Percentiles rank a stretch among this genome's conserved stretches.
phyloP scores from a whole-genome alignment of 2,888 invertebrate genomes.

The Thera obeliscata region DNA sequence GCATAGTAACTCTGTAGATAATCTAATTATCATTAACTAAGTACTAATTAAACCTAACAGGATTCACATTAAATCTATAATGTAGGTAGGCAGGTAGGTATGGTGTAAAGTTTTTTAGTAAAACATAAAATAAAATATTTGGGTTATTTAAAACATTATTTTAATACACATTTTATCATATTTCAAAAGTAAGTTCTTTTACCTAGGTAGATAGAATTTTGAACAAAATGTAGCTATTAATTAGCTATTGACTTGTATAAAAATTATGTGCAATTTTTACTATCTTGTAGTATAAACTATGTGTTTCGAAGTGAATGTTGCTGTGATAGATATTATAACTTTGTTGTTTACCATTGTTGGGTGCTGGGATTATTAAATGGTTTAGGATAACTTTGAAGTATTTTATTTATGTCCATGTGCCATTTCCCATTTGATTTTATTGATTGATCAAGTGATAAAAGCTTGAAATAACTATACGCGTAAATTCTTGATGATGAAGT shows the following conservation, averaged over 20 bases:
- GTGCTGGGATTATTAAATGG: constrained; percentile 78
- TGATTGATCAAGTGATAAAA: not conserved
- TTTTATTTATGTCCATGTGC: constrained; percentile 18
- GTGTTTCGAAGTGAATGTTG: constrained; percentile 36
- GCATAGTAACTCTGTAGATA: constrained; percentile 4
- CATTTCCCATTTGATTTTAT: not conserved
- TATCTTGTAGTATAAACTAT: too few species aligned
- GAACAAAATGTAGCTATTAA: not conserved
- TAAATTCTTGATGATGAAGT: constrained; percentile 25
- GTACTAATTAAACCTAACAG: not conserved
- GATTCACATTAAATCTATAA: not conserved
- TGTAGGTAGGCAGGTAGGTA: constrained; percentile 2
- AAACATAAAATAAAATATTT: not conserved
- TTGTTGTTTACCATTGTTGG: constrained; percentile 60
- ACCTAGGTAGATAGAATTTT: not conserved
- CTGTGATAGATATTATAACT: constrained; percentile 76
- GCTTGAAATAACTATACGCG: constrained; percentile 13
- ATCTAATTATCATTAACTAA: constrained; percentile 9
- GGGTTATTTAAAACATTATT: not conserved
- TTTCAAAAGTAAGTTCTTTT: not conserved
- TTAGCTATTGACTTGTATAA: not conserved
- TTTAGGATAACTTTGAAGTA: constrained; percentile 55
- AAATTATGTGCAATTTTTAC: not conserved
- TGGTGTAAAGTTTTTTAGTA: not conserved
- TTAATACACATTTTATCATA: not conserved